Base-by-base conservation (phyloP, 2,888 invertebrate genomes). In the Megamerina dolium region DNA sequence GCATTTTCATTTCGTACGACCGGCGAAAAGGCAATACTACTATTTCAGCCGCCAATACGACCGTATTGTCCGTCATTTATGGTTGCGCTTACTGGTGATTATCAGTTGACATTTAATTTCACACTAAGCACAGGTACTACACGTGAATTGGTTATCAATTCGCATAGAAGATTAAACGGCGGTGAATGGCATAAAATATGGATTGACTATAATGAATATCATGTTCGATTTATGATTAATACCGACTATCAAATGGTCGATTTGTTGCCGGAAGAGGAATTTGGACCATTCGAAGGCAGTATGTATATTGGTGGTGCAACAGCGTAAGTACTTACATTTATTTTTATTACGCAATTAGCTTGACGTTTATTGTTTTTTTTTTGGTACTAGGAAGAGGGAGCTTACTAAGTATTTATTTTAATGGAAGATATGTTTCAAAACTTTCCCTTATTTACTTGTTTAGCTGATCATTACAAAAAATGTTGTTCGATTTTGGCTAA, bases 151-250 rank as follows among this genome's bases (percentile, higher is more conserved):
- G 87, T 86, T 33, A 87, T 94, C 49, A 83, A 84, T 60, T 90
- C 90, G 3, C 81, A 83, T 52, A 76, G 85, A 34, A 83, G 85
- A 63, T 75, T 95, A 36, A 93, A 92, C 65, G 87, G 87, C 38
- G 94, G 93, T 2, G 90, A 92, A 66, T 95, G 94, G 95, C 94
- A 95, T 69, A 90, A 92, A 73, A 84, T 94, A 52, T 89, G 90
- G 87, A 89, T 95, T 49, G 93, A 94, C 74, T 91, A 92, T 66
- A 92, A 93, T 72, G 85, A 87, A 65, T 88, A 92, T 69, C 93
- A 93, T 67, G 90, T 93, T 26, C 75, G 92, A 50, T 90, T 93
- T 64, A 91, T 91, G 85, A 83, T 93, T 53, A 93, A 93, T 64
- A 87, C 87, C 26, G 87, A 91, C 63, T 86, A 82, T 61, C 83